Base-by-base conservation (phyloP, 92 coral and sea anemone genomes). In the Pocillopora meandrina region DNA sequence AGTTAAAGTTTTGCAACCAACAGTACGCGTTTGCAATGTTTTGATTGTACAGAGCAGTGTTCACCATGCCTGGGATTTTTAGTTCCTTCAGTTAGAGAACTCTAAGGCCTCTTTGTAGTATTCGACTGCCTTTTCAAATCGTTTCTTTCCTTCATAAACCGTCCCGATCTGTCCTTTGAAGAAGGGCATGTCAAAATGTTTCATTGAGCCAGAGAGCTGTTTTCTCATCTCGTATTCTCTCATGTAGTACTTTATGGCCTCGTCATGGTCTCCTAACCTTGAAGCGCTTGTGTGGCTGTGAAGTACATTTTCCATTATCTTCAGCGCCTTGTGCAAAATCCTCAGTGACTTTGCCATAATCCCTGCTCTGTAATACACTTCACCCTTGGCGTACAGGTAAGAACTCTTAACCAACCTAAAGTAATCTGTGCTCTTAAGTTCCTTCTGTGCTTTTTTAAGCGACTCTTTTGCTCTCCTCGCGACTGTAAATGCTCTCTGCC, bases 111-210 rank as follows among this genome's bases (percentile, higher is more conserved):
- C 80, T 47, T 87, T 60, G 57, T 87, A 90, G 26, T 67, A 74
- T 21, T 61, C 62, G 21, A 91, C 71, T 11, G 90, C 86, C 84
- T 84, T 33, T 18, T 15, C 67, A 66, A 35, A 62, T 8, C 63
- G 21, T 15, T 16, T 70, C 55, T 73, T 35, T 10, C 86, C 89
- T 65, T 90, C 93, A 83, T 87, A 88, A 2, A 75, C 88, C 64
- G 86, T 75, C 1, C 82, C 93, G 56, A 90, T 87, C 42, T 90
- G 90, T 62, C 72, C 84, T 42, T 75, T 79, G 49, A 72, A 87
- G 20, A 84, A 73, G 2, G 93, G 93, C 82, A 84, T 79, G 81
- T 90, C 93, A 20, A 79, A 65, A 61, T 90, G 93, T 34, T 83
- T 82, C 42, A 14, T 71, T 11, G 85, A 78, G 18, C 91, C 90